phyloP scores from a whole-genome alignment of 2,113 vertebrate genomes.

The Chloropsis cyanopogon region DNA sequence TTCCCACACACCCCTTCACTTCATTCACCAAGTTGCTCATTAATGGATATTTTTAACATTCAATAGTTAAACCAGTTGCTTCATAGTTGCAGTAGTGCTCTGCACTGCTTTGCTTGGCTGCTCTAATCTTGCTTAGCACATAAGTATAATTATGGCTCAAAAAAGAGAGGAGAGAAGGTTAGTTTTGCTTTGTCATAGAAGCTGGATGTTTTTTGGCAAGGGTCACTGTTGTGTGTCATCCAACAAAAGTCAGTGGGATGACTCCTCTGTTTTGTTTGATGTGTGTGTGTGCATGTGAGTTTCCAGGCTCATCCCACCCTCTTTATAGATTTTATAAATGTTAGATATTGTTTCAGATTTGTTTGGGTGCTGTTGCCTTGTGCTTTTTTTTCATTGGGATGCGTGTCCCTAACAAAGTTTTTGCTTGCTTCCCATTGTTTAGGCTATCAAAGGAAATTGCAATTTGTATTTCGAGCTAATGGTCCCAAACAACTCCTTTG shows the following conservation, averaged over 20 bases:
- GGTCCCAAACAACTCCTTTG: neutral
- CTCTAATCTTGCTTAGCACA: neutral
- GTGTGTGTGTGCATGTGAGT: neutral
- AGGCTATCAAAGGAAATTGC: neutral
- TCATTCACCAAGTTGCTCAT: conserved; percentile 18
- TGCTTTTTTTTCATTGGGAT: neutral
- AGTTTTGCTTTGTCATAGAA: neutral
- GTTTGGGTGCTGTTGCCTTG: neutral
- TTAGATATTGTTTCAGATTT: neutral
- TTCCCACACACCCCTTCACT: neutral
- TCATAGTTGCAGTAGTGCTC: neutral
- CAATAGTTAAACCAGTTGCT: neutral
- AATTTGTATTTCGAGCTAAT: neutral
- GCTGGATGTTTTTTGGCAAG: neutral
- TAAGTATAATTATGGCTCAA: neutral
- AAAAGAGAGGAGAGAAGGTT: neutral
- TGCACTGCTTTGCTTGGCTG: neutral
- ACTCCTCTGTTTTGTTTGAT: neutral
- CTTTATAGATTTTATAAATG: neutral
- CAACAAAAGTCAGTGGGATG: neutral
- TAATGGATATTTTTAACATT: neutral
- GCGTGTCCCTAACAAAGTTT: neutral
- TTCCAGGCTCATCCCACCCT: neutral
- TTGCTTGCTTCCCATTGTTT: neutral
- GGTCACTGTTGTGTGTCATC: neutral